These are phyloP conservation scores for Apaloderma vittatum DNA, from an alignment of 2,113 vertebrate species.

Conservation along the genomic window DNA sequence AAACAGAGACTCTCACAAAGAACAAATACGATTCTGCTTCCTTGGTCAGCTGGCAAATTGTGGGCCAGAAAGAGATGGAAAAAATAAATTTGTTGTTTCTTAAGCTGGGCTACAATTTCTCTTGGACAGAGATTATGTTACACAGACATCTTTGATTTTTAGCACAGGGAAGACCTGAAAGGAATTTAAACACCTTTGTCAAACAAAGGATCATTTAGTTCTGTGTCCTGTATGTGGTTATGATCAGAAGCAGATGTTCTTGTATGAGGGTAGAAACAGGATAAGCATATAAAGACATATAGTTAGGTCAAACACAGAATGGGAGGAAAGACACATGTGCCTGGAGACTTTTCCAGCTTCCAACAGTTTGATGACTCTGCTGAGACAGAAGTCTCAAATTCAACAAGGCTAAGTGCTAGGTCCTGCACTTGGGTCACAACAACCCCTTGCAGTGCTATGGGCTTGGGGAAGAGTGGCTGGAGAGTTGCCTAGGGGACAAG, in stretches of 20 bases:
- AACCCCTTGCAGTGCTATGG: rapidly evolving
- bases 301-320: neutral
- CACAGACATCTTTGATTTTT: neutral
- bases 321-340: neutral
- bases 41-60: neutral
- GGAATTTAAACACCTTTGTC: neutral
- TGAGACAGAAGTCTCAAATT: neutral
- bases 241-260: neutral
- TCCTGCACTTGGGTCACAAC: neutral
- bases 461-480: neutral
- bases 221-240: neutral
- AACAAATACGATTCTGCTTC: neutral
- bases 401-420: rapidly evolving
- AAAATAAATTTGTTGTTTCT: neutral
- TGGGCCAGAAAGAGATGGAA: neutral
- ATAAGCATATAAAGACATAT: neutral
- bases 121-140: neutral
- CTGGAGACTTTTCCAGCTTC: neutral
- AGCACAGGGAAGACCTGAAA: neutral
- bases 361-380: neutral
- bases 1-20: neutral
- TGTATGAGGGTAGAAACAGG: neutral
- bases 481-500: rapidly evolving
- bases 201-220: neutral
- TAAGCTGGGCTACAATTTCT: neutral